Evolutionary conservation across 1,140 invertebrate genomes (phyloP), one percentile per base, ranked within the genome.

Genomic region (Tetragonula clypearis): DNA sequence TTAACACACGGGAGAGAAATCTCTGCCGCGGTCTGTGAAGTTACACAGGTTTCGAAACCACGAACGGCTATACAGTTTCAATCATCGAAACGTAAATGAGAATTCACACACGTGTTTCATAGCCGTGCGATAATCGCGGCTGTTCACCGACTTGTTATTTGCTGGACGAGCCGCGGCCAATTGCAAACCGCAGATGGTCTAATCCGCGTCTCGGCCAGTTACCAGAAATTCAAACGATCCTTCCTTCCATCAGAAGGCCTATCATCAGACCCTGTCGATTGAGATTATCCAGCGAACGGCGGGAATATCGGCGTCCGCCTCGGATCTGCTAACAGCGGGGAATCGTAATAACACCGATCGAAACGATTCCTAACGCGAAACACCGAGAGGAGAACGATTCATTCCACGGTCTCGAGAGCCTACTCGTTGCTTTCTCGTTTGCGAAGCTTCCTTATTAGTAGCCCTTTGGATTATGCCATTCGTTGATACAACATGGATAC

Each of bases 81-180:
- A 41, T 71, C 1, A 71, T 77, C n/a, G 53, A 49, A 19, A 56
- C 21, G 79, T 23, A 60, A 69, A 58, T 53, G 56, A 55, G 23
- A 35, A 17, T 49, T 26, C 26, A 17, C 14, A 30, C 35, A 66
- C 30, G 55, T 21, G 55, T 30, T 56, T 21, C 35, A 11, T 81
- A 49, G 35, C 35, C 53, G 30, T n/a, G 74, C 23, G 74, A 83
- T 83, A 83, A 83, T 83, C 74, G 74, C 74, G 65, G 30, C 6
- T 35, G 65, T 78, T 83, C 81, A 58, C 81, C 60, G 74, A 58
- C 74, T 83, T 78, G 81, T 83, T 83, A 83, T 83, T 83, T 83
- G 81, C 74, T 69, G 65, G 74, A 83, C 81, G 81, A 83, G 81
- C 81, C 81, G 81, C 74, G 74, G 81, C 81, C 81, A 83, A 83